Percentiles rank a stretch among this genome's conserved stretches.
These are phyloP conservation scores for Mnemiopsis leidyi DNA, from an alignment of 37 sponge, comb jelly and placozoan species.

Conservation along the genomic window DNA sequence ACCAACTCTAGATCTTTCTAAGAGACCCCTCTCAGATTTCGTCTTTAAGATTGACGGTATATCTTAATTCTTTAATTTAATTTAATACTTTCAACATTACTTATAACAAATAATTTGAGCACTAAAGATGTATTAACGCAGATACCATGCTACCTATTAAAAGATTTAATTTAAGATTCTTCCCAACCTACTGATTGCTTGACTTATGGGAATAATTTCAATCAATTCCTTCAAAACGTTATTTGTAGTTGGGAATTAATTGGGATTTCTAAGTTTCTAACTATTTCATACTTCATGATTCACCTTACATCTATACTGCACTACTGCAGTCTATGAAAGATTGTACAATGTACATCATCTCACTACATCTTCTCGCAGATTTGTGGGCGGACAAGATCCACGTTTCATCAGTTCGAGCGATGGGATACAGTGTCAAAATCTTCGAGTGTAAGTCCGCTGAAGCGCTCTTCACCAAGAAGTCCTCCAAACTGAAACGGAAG, in stretches of 20 bases:
- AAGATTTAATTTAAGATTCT: no score
- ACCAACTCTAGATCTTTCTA: slow-evolving; percentile 41
- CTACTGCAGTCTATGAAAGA: background rate
- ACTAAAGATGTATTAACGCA: no score
- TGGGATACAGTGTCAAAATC: slow-evolving; percentile 48
- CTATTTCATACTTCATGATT: background rate
- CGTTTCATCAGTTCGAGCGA: background rate
- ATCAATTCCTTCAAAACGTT: no score
- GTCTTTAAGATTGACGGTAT: slow-evolving; percentile 57
- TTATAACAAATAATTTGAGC: no score
- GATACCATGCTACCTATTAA: no score
- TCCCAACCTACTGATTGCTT: no score
- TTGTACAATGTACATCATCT: background rate
- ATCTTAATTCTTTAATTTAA: no score
- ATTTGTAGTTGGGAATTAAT: no score
- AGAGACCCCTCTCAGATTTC: slow-evolving; percentile 47
- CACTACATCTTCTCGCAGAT: background rate
- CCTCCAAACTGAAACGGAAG: background rate
- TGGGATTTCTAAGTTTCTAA: no score
- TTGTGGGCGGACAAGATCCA: slow-evolving; percentile 51
- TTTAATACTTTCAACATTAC: no score
- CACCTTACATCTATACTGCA: background rate
- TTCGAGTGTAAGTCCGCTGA: slow-evolving; percentile 46
- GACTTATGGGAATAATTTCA: no score
- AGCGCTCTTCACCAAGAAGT: slow-evolving; percentile 31